Evolutionary conservation across 1,140 invertebrate species (phyloP).

Genomic region (Temnothorax longispinosus): DNA sequence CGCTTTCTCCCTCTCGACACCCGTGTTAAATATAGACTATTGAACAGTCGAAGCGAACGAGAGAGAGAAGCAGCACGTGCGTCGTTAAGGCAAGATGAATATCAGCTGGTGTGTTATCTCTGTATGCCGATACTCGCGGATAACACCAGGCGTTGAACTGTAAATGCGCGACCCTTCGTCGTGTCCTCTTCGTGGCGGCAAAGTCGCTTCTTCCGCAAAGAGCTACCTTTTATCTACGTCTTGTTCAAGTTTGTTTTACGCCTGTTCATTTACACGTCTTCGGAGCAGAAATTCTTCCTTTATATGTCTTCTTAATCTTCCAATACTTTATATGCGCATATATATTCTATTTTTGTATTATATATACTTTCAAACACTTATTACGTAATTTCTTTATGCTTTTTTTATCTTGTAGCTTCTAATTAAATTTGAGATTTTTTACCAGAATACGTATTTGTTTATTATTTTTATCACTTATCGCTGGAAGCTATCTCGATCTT

Average conservation of each 20-base stretch:
- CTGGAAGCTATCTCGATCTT: not conserved
- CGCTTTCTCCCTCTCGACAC: not conserved
- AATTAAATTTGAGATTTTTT: not conserved
- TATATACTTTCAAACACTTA: not conserved
- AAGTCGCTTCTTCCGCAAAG: constrained; percentile 27
- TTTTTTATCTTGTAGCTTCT: not conserved
- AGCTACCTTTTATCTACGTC: not conserved
- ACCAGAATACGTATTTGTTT: not conserved
- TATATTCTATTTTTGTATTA: not conserved
- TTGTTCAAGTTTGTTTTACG: constrained; percentile 24
- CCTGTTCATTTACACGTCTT: not conserved
- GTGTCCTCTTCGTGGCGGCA: not conserved
- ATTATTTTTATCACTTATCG: not conserved
- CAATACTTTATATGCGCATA: not conserved
- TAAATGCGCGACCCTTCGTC: constrained; percentile 21
- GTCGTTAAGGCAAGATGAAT: constrained; percentile 43
- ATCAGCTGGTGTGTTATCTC: constrained; percentile 7
- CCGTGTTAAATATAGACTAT: constrained; percentile 61
- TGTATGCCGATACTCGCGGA: constrained; percentile 8
- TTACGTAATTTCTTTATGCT: not conserved
- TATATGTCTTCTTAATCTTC: not conserved
- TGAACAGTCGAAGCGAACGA: not conserved
- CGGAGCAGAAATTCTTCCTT: not conserved
- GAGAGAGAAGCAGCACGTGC: constrained; percentile 44
- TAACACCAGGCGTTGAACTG: constrained; percentile 53